Evolutionary conservation across 2,113 vertebrate species (phyloP), one percentile per base, ranked within the genome.

Genomic region (Peromyscus californicus): DNA sequence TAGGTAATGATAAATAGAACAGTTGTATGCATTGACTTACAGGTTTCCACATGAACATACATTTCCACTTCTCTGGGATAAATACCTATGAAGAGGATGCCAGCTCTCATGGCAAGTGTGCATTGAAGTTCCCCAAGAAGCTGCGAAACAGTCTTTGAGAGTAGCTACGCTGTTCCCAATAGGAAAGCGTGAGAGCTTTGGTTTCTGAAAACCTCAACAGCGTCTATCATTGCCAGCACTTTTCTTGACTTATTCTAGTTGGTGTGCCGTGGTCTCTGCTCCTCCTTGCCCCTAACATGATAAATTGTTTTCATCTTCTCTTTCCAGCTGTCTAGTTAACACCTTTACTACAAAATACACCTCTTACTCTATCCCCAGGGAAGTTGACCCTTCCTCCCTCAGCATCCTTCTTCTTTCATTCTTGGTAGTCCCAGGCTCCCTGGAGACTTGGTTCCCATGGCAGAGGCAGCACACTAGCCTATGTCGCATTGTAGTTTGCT

Each of bases 41-140:
- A 83, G 36, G 24, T 90, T 94, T 91, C 70, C 80, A 15, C 85
- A 57, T 42, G 21, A 95, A 86, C 7, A 10, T 72, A 48, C 9
- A 1, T 87, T 90, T 95, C 87, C 45, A 67, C 36, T 72, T 82
- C 65, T 88, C 12, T 82, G 93, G 82, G 67, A 48, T 87, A 92
- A 95, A 93, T 70, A 84, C 8, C 42, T 70, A 61, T 76, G 70
- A 91, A 89, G 72, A 26, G 16, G 17, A 89, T 45, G 24, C 2
- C 9, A 22, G 39, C 15, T 82, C n/a, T 36, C 22, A 88, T 13
- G 29, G 54, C 51, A 89, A 85, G 10, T 72, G 3, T 22, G 74
- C 42, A 54, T 85, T 89, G 48, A 67, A 67, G 51, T 29, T 33
- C 21, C 78, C 29, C 33, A n/a, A 65, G 39, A 91, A 95, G 54